Percentiles rank a stretch among this genome's conserved stretches.
Evolutionary conservation across 1,140 invertebrate genomes (phyloP).

Genomic region (Papilio dardanus): DNA sequence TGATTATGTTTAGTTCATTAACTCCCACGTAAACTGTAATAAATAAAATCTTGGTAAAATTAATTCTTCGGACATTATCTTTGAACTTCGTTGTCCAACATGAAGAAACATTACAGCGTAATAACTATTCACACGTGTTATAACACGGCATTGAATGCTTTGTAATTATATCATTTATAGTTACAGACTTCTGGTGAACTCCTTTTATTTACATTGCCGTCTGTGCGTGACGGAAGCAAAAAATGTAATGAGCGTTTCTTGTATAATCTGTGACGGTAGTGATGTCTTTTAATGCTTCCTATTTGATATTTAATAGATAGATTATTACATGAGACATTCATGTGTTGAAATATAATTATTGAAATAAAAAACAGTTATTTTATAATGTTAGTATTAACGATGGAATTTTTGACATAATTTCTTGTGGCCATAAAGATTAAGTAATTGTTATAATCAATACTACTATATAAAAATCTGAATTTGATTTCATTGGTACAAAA

Average conservation of each 20-base stretch:
- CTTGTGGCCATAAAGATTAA: no score
- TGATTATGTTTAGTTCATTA: no score
- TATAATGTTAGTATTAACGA: no score
- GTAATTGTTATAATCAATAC: no score
- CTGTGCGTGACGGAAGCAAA: slow-evolving; percentile 40
- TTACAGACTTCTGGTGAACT: slow-evolving; percentile 39
- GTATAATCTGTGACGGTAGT: slow-evolving; percentile 14
- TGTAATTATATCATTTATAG: slow-evolving; percentile 19
- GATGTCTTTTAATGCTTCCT: background rate
- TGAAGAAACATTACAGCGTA: slow-evolving; percentile 4
- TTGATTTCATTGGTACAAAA: no score
- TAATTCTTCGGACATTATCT: slow-evolving; percentile 26
- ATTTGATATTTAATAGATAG: background rate
- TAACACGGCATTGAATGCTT: slow-evolving; percentile 22
- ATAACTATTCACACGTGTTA: slow-evolving; percentile 23
- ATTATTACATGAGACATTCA: background rate
- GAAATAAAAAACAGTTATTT: background rate
- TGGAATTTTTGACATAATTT: no score
- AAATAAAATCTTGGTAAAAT: no score
- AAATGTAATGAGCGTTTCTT: slow-evolving; percentile 39
- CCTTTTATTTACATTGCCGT: slow-evolving; percentile 40
- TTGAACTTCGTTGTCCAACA: background rate
- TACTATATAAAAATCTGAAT: no score
- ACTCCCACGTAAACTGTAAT: no score
- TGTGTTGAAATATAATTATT: background rate